Evolutionary conservation across 2,888 invertebrate species (phyloP), one percentile per base, ranked within the genome.

Genomic region (Napeogenes inachia): DNA sequence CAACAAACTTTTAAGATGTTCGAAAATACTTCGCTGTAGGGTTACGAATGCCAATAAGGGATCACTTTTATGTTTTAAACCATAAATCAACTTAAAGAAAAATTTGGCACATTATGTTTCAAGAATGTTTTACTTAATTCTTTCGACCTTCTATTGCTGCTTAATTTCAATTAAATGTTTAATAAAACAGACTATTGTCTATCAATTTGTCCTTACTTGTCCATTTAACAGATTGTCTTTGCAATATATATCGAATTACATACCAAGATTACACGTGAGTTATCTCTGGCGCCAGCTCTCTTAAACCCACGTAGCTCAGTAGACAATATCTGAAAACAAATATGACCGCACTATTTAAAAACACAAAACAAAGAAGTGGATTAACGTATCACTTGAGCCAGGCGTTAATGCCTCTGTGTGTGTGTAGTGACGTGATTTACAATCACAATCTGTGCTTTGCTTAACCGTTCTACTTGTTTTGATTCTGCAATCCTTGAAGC

Each of bases 331-430:
- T 88, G 79, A 87, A 84, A 88, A 72, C 85, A 90, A 90, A 90
- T 89, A 89, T 87, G 87, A 84, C 83, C 83, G 82, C 83, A 88
- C 89, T 87, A 88, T 90, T 87, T 87, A 88, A 88, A 87, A 89
- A 87, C 86, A 87, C 79, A 86, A 88, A 89, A 89, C 87, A 89
- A 87, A 89, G 88, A 89, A 75, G 77, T 80, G 80, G 89, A 89
- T 89, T 89, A 89, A 87, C 78, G 88, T 85, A 89, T 89, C 90
- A 89, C 84, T 80, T 78, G 75, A 67, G 77, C 78, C 70, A 75
- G 74, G 75, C 75, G 79, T 73, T 88, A 86, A 87, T 82, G 77
- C 86, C 79, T 73, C 72, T 68, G n/a, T n/a, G n/a, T n/a, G n/a
- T n/a, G n/a, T n/a, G n/a, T n/a, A 70, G 64, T 86, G 89, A 88